Conservation (phyloP, 2,888 invertebrate species). For the Linnaemya vulpina region DNA sequence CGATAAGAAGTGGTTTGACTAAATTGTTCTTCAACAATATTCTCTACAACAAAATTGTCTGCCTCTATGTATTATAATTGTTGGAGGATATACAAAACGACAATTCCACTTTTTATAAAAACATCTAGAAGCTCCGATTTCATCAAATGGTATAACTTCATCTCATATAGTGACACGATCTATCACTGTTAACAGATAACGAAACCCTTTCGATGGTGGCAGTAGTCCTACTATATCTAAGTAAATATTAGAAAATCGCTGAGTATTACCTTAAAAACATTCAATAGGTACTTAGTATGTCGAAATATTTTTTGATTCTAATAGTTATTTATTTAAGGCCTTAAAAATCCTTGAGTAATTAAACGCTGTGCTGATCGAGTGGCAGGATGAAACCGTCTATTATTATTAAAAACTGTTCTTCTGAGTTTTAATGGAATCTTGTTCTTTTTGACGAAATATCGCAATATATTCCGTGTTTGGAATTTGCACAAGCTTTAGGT, state of each 20-base stretch:
- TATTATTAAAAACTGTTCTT: not conserved
- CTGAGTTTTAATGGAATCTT: not conserved
- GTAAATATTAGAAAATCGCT: constrained; percentile 3
- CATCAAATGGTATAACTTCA: not conserved
- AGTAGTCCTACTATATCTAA: constrained; percentile 6
- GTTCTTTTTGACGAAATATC: not conserved
- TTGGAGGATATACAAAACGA: not conserved
- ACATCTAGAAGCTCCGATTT: not conserved
- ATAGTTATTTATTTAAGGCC: not conserved
- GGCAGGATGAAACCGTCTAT: constrained; percentile 5
- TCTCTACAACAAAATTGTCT: not conserved
- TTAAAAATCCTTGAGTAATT: constrained; percentile 5
- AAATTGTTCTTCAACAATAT: not conserved
- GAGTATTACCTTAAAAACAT: not conserved
- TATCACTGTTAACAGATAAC: constrained; percentile 2
- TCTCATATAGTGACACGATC: constrained; percentile 13
- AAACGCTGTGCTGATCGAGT: not conserved
- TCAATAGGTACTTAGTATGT: not conserved
- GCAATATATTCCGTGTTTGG: not conserved
- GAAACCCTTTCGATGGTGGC: constrained; percentile 4
- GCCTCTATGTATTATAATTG: not conserved
- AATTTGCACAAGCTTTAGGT: not conserved
- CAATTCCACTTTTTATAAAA: constrained; percentile 24
- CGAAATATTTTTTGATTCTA: not conserved
- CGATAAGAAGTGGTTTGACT: constrained; percentile 8